phyloP scores from a whole-genome alignment of 2,888 invertebrate species.

The Dryocosmus kuriphilus region DNA sequence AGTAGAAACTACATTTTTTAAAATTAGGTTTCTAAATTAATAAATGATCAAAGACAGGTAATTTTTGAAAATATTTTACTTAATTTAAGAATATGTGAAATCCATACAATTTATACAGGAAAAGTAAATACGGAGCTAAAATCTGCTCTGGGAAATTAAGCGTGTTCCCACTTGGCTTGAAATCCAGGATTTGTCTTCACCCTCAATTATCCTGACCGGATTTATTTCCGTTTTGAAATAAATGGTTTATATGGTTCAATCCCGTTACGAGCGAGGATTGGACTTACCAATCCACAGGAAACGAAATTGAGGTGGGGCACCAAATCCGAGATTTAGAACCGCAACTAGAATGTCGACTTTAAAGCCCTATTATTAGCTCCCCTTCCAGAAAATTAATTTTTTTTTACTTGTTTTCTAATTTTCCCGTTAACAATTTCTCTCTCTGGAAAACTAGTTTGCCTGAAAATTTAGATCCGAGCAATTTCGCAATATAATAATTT shows the following conservation, averaged over 20 bases:
- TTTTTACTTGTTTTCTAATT: neutral
- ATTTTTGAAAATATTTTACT: too few relatives aligned
- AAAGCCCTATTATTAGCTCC: neutral
- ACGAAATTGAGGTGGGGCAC: neutral
- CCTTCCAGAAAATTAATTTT: neutral
- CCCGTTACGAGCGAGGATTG: slow-evolving; percentile 7
- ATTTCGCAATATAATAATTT: neutral
- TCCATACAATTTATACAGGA: neutral
- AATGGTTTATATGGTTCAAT: slow-evolving; percentile 27
- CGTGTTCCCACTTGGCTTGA: neutral
- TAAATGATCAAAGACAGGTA: too few relatives aligned
- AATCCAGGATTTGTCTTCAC: slow-evolving; percentile 27
- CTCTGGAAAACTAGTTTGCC: neutral
- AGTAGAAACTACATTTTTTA: neutral
- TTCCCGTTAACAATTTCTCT: neutral
- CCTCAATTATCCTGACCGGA: slow-evolving; percentile 31
- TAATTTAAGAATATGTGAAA: neutral
- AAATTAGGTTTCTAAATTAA: neutral
- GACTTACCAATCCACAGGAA: slow-evolving; percentile 32
- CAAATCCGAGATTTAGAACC: slow-evolving; percentile 11
- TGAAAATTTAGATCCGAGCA: neutral
- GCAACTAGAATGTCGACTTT: neutral
- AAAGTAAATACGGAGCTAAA: too few relatives aligned
- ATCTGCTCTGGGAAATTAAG: neutral
- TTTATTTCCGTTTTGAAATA: slow-evolving; percentile 25